Evolutionary conservation across 2,888 invertebrate genomes (phyloP), one percentile per base, ranked within the genome.

Genomic region (Amorpha juglandis): DNA sequence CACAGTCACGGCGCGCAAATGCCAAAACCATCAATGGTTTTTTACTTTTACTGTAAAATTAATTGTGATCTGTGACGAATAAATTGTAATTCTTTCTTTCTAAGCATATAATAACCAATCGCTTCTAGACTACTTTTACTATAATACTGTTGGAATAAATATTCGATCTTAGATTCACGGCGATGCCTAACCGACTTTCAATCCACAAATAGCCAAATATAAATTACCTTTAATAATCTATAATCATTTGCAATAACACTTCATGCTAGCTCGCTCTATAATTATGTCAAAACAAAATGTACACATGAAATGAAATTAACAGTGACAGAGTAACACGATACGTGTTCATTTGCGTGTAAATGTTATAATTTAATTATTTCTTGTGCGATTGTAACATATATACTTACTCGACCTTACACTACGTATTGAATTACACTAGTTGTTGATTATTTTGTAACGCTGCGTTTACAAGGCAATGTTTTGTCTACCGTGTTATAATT

Each of bases 351-450:
- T 52, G 63, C 53, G 21, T 66, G 63, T 62, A 55, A 66, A 66
- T 21, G 51, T 66, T 48, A 58, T 58, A 65, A 65, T 65, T 65
- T 58, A 65, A 65, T 65, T 48, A 47, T 58, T 65, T 65, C 55
- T 16, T 58, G 21, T 65, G 55, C 19, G 64, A 65, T 55, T 55
- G 47, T 55, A 47, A 53, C 11, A 45, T 47, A 47, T 65, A 35
- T 55, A 27, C 11, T 27, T 27, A 35, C 16, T 19, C 38, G 42
- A 58, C 58, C 58, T 58, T 58, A 58, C 19, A 19, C 6, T 58
- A 21, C 6, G 58, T 58, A 58, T 58, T 16, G 58, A 42, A 19
- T 58, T 58, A 58, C 58, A 58, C 19, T 19, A 58, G 38, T 19
- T 58, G 42, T 58, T 38, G 19, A 19, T 38, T 38, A 42, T 42